Percentiles rank a stretch among this genome's conserved stretches.
Conservation (phyloP, 2,797 vertebrate genomes). For the Nyctibius grandis region DNA sequence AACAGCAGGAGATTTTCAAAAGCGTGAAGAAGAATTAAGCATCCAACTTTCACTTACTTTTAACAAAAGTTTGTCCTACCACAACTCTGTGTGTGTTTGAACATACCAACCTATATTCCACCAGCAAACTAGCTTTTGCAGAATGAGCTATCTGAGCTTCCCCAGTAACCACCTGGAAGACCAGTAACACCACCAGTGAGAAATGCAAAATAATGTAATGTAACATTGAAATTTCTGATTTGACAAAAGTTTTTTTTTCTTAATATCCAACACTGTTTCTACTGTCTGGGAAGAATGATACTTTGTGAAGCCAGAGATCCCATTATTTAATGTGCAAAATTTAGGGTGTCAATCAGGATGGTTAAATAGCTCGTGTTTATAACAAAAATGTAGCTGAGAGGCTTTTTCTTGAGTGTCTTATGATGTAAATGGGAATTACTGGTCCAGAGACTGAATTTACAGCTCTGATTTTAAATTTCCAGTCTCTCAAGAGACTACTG, state of each 20-base stretch:
- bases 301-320: neutral
- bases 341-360: neutral
- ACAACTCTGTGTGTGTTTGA: conserved; percentile 7
- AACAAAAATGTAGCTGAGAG: neutral
- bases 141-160: neutral
- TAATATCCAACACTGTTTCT: neutral
- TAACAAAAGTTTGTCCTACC: conserved; percentile 16
- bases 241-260: neutral
- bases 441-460: conserved; percentile 7
- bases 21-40: conserved; percentile 44
- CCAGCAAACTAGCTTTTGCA: neutral
- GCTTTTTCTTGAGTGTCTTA: neutral
- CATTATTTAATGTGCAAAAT: neutral
- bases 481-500: neutral
- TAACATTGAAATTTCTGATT: neutral
- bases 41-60: conserved; percentile 14
- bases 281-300: neutral
- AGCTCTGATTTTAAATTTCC: conserved; percentile 8
- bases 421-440: neutral
- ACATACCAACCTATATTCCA: conserved; percentile 1
- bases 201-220: neutral
- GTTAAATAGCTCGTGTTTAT: neutral
- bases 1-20: conserved; percentile 53
- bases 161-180: neutral
- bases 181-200: neutral